phyloP scores from a whole-genome alignment of 1,140 invertebrate species.

The Drusus annulatus region DNA sequence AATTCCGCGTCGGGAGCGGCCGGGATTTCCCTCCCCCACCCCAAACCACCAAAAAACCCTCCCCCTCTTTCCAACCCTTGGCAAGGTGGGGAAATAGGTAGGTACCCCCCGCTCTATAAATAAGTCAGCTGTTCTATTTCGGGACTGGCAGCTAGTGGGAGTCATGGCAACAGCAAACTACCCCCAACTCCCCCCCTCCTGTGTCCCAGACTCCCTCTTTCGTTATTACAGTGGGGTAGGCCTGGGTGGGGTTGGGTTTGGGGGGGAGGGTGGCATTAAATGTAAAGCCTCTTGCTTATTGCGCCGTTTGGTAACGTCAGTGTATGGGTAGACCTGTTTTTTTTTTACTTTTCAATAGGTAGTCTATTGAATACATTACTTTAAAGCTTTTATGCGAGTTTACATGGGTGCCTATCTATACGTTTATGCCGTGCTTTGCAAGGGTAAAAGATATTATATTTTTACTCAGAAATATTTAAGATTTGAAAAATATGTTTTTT shows the following conservation, averaged over 20 bases:
- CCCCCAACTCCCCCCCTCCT: constrained; percentile 3
- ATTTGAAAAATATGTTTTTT: no score
- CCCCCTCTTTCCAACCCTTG: not conserved
- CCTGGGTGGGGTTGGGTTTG: not conserved
- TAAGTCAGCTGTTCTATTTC: constrained; percentile 59
- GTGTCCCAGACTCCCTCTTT: not conserved
- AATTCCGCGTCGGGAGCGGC: constrained; percentile 1
- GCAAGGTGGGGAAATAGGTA: no score
- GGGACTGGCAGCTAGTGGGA: constrained; percentile 38
- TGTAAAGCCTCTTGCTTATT: no score
- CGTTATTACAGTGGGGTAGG: constrained; percentile 3
- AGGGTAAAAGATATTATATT: no score
- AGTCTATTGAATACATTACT: no score
- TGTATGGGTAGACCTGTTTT: no score
- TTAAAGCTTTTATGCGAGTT: no score
- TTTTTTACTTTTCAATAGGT: no score
- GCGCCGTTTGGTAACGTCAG: no score
- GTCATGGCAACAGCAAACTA: constrained; percentile 40
- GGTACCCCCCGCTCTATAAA: constrained; percentile 53
- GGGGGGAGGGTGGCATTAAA: not conserved
- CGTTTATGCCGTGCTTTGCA: no score
- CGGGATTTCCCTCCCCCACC: not conserved
- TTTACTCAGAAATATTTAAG: no score
- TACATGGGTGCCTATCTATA: no score
- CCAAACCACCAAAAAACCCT: not conserved